Evolutionary conservation across 2,113 vertebrate genomes (phyloP).

Genomic region (Heloderma charlesbogerti): DNA sequence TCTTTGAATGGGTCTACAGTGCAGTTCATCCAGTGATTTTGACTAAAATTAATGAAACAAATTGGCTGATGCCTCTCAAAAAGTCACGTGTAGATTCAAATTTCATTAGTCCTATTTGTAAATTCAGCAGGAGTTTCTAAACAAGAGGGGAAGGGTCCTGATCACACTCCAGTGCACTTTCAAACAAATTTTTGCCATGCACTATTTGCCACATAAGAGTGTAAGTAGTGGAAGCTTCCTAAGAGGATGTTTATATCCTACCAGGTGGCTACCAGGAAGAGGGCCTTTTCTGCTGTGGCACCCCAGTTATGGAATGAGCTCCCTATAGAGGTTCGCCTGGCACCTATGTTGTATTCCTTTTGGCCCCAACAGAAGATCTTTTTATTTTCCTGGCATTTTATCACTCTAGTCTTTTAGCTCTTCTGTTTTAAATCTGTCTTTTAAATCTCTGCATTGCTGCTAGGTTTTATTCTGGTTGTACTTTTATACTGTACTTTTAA

Average conservation of each 20-base stretch:
- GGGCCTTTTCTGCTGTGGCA: too few species aligned
- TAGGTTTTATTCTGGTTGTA: too few species aligned
- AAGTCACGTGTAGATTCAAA: slow-evolving; percentile 37
- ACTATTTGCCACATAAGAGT: neutral
- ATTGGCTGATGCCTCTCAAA: slow-evolving; percentile 58
- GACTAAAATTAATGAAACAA: slow-evolving; percentile 65
- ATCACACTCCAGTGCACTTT: neutral
- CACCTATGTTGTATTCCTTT: too few species aligned
- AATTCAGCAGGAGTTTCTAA: neutral
- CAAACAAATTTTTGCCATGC: neutral
- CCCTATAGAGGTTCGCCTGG: too few species aligned
- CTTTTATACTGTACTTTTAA: too few species aligned
- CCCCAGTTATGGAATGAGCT: too few species aligned
- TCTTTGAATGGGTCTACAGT: slow-evolving; percentile 59
- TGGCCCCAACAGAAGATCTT: too few species aligned
- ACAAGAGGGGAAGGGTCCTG: neutral
- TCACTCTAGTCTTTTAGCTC: too few species aligned
- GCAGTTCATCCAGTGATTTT: slow-evolving; percentile 60
- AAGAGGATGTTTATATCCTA: neutral
- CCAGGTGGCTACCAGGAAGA: too few species aligned
- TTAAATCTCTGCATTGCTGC: too few species aligned
- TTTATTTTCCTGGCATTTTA: too few species aligned
- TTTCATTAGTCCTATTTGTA: slow-evolving; percentile 1
- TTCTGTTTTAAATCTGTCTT: too few species aligned
- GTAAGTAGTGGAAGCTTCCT: neutral